Evolutionary conservation across 2,113 vertebrate species (phyloP), one percentile per base, ranked within the genome.

Genomic region (Cathartes aura): DNA sequence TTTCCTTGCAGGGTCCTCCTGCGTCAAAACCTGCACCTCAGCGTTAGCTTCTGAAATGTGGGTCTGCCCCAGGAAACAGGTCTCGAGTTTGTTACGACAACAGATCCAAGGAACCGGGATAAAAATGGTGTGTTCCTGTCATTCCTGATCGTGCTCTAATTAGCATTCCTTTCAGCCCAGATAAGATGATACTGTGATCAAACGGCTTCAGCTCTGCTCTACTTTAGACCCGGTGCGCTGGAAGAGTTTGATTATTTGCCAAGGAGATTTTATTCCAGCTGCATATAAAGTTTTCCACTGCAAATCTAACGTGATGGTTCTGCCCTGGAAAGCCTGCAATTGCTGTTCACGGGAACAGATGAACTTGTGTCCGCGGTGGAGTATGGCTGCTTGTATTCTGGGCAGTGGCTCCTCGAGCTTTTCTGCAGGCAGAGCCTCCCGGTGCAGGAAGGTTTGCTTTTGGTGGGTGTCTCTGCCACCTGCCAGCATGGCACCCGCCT

Each of bases 221-320:
- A 1, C 53, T 18, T n/a, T 7, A 16, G 10, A 1, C 86, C n/a
- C 0, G 1, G 34, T 45, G 48, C 0, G 0, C 20, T 38, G 48
- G 2, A 17, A 8, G 59, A 16, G 66, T 63, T 64, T 22, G 60
- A 3, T 21, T 8, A 0, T 66, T 50, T 56, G 52, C 30, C 55
- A 21, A 70, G 13, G 27, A 50, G 42, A 3, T 45, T 67, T 66
- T 11, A 11, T 80, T 66, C 48, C 67, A 86, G 50, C 48, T 78
- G 70, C 59, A 15, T 1, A 1, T 8, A 14, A 32, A 55, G 45
- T 55, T 87, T 50, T 50, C 40, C 32, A 2, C 24, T 42, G 30
- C 24, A 34, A 6, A 21, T 58, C 2, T 38, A 21, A 18, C 0
- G 0, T 9, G 67, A 23, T 18, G 74, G 34, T n/a, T 55, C 11